These are phyloP conservation scores for Bombus vancouverensis DNA, from an alignment of 1,140 invertebrate species.

Conservation along the genomic window DNA sequence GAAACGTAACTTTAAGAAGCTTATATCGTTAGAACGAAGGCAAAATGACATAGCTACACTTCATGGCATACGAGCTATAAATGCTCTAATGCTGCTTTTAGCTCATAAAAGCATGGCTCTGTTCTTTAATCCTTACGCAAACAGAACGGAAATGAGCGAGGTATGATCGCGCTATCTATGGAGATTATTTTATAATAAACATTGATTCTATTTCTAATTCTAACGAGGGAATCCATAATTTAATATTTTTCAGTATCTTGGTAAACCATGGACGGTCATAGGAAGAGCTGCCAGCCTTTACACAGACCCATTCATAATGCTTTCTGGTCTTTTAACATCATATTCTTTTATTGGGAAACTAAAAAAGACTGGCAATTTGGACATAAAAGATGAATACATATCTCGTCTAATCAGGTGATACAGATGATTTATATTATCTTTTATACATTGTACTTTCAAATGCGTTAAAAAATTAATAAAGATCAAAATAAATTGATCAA, in stretches of 20 bases:
- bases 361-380: conserved; percentile 83
- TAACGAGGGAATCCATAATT: background rate
- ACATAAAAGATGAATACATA: conserved; percentile 84
- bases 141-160: conserved; percentile 87
- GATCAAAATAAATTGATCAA: background rate
- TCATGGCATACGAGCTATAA: conserved; percentile 87
- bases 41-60: conserved; percentile 85
- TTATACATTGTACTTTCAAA: background rate
- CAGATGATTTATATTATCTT: background rate
- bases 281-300: conserved; percentile 89
- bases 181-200: background rate
- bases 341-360: conserved; percentile 86
- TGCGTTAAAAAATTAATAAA: background rate
- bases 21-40: conserved; percentile 83
- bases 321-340: conserved; percentile 88
- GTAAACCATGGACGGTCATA: conserved; percentile 87
- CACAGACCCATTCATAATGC: conserved; percentile 90
- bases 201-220: too few relatives aligned
- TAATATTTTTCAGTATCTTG: conserved; percentile 83
- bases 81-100: conserved; percentile 86
- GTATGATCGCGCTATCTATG: conserved; percentile 64
- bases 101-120: conserved; percentile 90
- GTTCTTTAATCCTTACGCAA: conserved; percentile 87
- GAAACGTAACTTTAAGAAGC: conserved; percentile 83
- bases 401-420: conserved; percentile 85